phyloP scores from a whole-genome alignment of 2,797 vertebrate species.

The Threskiornis aethiopicus region DNA sequence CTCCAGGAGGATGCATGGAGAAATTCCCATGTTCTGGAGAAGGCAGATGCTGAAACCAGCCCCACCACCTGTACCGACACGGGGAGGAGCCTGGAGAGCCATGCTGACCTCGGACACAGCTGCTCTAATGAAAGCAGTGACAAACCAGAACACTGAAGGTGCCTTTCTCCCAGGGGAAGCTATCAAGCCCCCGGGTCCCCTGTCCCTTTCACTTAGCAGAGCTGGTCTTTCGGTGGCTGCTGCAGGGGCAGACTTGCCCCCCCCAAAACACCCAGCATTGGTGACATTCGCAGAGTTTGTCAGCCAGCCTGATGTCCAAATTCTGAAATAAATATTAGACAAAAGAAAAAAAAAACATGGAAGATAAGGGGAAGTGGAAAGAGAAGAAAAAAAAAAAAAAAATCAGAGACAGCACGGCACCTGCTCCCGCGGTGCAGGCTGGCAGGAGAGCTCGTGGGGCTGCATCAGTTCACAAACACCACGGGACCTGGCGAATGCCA shows the following conservation, averaged over 20 bases:
- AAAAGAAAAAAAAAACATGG: not conserved
- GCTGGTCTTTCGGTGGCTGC: rapidly evolving
- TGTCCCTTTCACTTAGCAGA: not conserved
- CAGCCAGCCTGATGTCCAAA: not conserved
- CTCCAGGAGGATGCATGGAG: not conserved
- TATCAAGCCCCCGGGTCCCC: not conserved
- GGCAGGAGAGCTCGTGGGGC: not conserved
- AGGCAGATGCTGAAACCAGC: not conserved
- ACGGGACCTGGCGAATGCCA: not conserved
- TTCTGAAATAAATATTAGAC: not conserved
- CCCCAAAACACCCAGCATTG: not conserved
- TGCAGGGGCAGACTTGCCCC: not conserved
- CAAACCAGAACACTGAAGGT: not conserved
- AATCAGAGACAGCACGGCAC: not conserved
- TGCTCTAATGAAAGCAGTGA: rapidly evolving
- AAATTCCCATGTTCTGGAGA: not conserved
- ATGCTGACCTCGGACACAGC: rapidly evolving
- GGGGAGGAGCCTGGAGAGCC: not conserved
- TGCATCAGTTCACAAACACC: not conserved
- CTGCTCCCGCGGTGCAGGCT: not conserved
- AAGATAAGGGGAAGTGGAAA: not conserved
- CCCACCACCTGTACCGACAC: not conserved
- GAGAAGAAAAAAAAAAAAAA: not conserved
- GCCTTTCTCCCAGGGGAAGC: not conserved
- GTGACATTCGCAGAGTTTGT: not conserved